Evolutionary conservation across 2,888 invertebrate genomes (phyloP).

Genomic region (Parelbella ahira): DNA sequence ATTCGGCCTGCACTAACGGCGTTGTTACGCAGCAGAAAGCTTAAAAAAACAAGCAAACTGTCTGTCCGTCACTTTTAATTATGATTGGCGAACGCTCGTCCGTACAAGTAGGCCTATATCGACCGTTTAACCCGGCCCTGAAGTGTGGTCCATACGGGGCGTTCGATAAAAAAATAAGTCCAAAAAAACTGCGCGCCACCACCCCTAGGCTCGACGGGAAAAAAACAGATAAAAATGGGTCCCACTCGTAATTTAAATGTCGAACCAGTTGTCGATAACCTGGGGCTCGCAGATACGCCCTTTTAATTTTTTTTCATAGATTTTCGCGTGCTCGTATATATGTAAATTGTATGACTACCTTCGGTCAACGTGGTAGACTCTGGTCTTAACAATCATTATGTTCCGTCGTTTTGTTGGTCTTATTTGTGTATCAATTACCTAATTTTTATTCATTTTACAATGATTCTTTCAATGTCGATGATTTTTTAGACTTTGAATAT

Average conservation of each 20-base stretch:
- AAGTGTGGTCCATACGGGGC: slow-evolving; percentile 49
- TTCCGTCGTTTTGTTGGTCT: too few species aligned
- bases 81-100: slow-evolving; percentile 25
- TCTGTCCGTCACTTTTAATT: slow-evolving; percentile 24
- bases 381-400: too few species aligned
- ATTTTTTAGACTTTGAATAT: too few species aligned
- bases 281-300: slow-evolving; percentile 40
- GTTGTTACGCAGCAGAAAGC: slow-evolving; percentile 10
- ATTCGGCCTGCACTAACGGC: slow-evolving; percentile 21
- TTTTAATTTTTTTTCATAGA: slow-evolving; percentile 25
- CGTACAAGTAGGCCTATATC: slow-evolving; percentile 46
- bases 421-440: too few species aligned
- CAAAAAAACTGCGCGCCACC: slow-evolving; percentile 65
- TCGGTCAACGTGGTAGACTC: too few species aligned
- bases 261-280: slow-evolving; percentile 68
- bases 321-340: slow-evolving; percentile 4
- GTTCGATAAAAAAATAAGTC: slow-evolving; percentile 51
- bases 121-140: slow-evolving; percentile 63
- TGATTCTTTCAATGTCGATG: too few species aligned
- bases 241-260: slow-evolving; percentile 76
- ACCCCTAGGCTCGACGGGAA: slow-evolving; percentile 72
- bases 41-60: background rate
- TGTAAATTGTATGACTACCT: background rate
- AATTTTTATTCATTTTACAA: too few species aligned
- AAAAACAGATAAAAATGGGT: slow-evolving; percentile 70